Conservation (phyloP, 2,888 invertebrate species). For the Andrena camellia region DNA sequence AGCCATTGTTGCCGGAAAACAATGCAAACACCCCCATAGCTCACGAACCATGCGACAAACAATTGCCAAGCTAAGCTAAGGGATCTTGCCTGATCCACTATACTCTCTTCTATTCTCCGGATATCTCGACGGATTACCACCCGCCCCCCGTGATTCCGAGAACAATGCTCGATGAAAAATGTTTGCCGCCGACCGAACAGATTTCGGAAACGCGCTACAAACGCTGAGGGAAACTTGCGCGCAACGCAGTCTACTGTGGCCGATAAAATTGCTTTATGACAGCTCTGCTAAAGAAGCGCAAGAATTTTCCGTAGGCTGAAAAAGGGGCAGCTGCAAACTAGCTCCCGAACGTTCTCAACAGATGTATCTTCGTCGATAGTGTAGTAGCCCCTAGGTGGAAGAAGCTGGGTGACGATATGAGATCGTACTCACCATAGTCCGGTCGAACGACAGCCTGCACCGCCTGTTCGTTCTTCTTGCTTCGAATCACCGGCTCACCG, state of each 20-base stretch:
- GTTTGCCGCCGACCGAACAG: neutral
- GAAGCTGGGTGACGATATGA: constrained; percentile 1
- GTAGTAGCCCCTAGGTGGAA: constrained; percentile 13
- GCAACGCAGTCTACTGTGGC: too few species aligned
- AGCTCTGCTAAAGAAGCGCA: too few species aligned
- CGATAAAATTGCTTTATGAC: too few species aligned
- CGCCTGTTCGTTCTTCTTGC: constrained; percentile 84
- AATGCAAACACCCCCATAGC: neutral
- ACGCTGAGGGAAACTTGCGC: too few species aligned
- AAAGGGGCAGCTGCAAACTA: neutral
- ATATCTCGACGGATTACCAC: constrained; percentile 7
- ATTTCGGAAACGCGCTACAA: neutral
- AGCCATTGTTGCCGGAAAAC: neutral
- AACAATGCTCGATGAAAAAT: neutral
- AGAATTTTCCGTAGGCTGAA: too few species aligned
- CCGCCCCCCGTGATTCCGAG: neutral
- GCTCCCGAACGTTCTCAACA: constrained; percentile 37
- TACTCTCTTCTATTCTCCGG: neutral
- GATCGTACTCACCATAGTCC: constrained; percentile 83
- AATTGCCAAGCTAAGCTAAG: constrained; percentile 7
- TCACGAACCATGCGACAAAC: neutral
- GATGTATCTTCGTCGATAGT: constrained; percentile 12
- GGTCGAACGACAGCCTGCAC: constrained; percentile 84
- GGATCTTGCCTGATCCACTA: neutral
- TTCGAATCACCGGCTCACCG: constrained; percentile 86